Evolutionary conservation across 1,140 invertebrate genomes (phyloP).

Genomic region (Drosophila biarmipes): DNA sequence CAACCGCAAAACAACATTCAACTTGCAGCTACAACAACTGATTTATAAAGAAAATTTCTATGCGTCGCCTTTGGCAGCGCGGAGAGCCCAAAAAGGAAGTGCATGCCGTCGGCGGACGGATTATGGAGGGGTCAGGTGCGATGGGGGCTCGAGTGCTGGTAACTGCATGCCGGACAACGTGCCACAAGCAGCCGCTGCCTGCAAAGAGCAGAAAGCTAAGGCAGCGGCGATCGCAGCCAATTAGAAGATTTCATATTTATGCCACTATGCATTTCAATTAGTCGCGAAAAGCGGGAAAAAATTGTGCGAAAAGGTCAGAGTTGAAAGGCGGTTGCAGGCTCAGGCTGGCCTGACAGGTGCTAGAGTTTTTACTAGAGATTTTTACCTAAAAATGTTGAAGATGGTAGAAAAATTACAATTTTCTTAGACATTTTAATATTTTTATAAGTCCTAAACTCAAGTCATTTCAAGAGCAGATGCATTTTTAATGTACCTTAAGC

Average conservation of each 20-base stretch:
- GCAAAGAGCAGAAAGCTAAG: slow-evolving; percentile 11
- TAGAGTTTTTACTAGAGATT: too few species aligned
- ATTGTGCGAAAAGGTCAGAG: slow-evolving; percentile 30
- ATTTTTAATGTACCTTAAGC: too few species aligned
- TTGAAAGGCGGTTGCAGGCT: slow-evolving; percentile 3
- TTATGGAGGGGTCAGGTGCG: slow-evolving; percentile 17
- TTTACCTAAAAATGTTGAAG: neutral
- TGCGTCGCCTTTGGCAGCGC: slow-evolving; percentile 44
- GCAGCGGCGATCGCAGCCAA: slow-evolving; percentile 56
- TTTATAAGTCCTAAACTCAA: too few species aligned
- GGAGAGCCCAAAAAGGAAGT: slow-evolving; percentile 76
- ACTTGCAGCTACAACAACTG: slow-evolving; percentile 66
- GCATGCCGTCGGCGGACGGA: slow-evolving; percentile 55
- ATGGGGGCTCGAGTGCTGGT: slow-evolving; percentile 27
- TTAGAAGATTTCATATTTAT: slow-evolving; percentile 79
- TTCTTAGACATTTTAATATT: too few species aligned
- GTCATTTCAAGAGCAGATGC: too few species aligned
- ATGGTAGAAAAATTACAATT: neutral
- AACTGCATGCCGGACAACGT: slow-evolving; percentile 78
- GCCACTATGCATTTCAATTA: slow-evolving; percentile 73
- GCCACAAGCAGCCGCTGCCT: slow-evolving; percentile 45
- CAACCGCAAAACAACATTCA: slow-evolving; percentile 62
- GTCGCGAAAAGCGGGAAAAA: neutral
- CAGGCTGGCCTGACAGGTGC: neutral
- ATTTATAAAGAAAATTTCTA: slow-evolving; percentile 83